Base-by-base conservation (phyloP, 2,113 vertebrate genomes). In the Saimiri boliviensis region DNA sequence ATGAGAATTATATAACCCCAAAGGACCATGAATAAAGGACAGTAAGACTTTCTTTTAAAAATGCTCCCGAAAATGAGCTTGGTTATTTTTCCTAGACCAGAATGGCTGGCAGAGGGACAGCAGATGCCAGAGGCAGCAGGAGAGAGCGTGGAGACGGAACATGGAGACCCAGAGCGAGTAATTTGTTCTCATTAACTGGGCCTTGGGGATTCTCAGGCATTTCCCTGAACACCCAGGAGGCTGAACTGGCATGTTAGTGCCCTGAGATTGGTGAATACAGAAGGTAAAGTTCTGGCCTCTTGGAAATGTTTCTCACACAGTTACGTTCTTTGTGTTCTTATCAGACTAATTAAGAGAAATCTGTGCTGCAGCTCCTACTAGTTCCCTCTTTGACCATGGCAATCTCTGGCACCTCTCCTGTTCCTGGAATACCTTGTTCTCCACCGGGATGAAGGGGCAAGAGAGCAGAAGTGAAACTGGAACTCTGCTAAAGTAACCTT, bases 71-170 rank as follows among this genome's bases (percentile, higher is more conserved):
- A 86, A 74, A 77, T 9, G 68, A 85, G 10, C 17, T 47, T 63
- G 58, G n/a, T 76, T 83, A 5, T 11, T 66, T 74, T 37, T n/a
- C 17, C 45, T 13, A 20, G 9, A 21, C 37, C 30, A 47, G 58
- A 83, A 5, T 81, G 49, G 60, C 76, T 70, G 40, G 73, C 49
- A 89, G 80, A 94, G 68, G 40, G 90, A 27, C 49, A 71, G 81
- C 19, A 19, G 45, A 76, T 73, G 37, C 76, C 17, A 25, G 91
- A 74, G 47, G 68, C 40, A 21, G 49, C 86, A 27, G 63, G 52
- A 60, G 3, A 37, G 52, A 63, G 35, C 17, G 0, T 35, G n/a
- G 25, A 45, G 63, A 45, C 17, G 32, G 68, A 30, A 42, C 3
- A 10, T 0, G 6, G 5, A 37, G 56, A 54, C 35, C 30, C 4